These are phyloP conservation scores for Oenanthe melanoleuca DNA, from an alignment of 2,113 vertebrate species.

Conservation along the genomic window DNA sequence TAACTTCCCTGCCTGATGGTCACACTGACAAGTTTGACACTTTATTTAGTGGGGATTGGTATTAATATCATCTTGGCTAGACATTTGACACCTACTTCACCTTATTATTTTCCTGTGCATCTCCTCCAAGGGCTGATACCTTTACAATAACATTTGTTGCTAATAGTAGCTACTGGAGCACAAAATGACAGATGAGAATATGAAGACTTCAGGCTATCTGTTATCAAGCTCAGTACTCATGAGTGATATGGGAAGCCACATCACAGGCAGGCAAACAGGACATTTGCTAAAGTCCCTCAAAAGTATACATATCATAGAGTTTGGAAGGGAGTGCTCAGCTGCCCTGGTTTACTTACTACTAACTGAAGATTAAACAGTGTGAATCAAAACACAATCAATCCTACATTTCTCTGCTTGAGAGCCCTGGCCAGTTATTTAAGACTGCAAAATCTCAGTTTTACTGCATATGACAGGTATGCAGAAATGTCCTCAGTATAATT, in stretches of 20 bases:
- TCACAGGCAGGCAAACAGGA: neutral
- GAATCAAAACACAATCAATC: neutral
- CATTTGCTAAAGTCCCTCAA: neutral
- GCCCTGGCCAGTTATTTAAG: neutral
- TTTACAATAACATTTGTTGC: neutral
- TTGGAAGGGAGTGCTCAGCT: neutral
- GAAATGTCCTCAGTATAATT: neutral
- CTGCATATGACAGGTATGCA: neutral
- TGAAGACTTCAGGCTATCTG: neutral
- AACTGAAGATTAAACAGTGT: neutral
- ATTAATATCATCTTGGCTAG: conserved; percentile 31
- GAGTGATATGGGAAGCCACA: neutral
- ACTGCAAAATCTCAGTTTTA: neutral
- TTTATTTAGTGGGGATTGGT: conserved; percentile 15
- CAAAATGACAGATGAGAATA: neutral
- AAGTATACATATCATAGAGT: neutral
- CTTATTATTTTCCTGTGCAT: conserved; percentile 13
- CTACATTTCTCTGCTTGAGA: neutral
- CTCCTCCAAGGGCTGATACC: neutral
- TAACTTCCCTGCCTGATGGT: conserved; percentile 24
- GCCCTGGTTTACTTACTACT: neutral
- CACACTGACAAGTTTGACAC: conserved; percentile 8
- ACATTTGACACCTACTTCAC: neutral
- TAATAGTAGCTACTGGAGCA: neutral
- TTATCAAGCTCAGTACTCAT: neutral